These are phyloP conservation scores for Ibidorhyncha struthersii DNA, from an alignment of 2,113 vertebrate species.

Conservation along the genomic window DNA sequence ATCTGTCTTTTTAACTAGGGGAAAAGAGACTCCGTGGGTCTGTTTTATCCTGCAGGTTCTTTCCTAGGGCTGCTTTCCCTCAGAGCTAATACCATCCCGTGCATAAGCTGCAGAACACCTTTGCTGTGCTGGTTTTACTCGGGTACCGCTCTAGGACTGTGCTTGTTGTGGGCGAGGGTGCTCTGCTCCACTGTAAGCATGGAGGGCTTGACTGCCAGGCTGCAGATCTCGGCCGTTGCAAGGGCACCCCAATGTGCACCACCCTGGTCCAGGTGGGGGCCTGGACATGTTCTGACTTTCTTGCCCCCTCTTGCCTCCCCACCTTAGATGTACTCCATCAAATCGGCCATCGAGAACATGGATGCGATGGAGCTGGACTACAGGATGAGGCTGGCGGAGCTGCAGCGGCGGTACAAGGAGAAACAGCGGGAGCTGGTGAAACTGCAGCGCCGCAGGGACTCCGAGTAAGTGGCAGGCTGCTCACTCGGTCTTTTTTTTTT, in stretches of 20 bases:
- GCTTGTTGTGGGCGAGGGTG: background rate
- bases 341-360: slow-evolving; percentile 89
- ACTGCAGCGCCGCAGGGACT: slow-evolving; percentile 89
- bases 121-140: background rate
- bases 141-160: background rate
- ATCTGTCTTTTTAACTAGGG: background rate
- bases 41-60: background rate
- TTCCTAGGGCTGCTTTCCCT: background rate
- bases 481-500: background rate
- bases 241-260: background rate
- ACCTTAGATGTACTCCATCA: slow-evolving; percentile 88
- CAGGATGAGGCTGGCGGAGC: slow-evolving; percentile 89
- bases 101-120: background rate
- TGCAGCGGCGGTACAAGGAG: slow-evolving; percentile 93
- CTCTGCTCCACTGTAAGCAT: background rate
- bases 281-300: background rate
- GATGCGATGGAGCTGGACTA: slow-evolving; percentile 91
- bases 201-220: background rate
- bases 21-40: background rate
- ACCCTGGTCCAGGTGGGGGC: background rate
- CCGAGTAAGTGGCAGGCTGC: slow-evolving; percentile 82
- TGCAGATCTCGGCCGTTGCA: background rate
- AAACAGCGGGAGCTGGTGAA: slow-evolving; percentile 93
- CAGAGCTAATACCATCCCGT: background rate
- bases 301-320: background rate